Evolutionary conservation across 1,140 invertebrate genomes (phyloP), one percentile per base, ranked within the genome.

Genomic region (Halesus radiatus): DNA sequence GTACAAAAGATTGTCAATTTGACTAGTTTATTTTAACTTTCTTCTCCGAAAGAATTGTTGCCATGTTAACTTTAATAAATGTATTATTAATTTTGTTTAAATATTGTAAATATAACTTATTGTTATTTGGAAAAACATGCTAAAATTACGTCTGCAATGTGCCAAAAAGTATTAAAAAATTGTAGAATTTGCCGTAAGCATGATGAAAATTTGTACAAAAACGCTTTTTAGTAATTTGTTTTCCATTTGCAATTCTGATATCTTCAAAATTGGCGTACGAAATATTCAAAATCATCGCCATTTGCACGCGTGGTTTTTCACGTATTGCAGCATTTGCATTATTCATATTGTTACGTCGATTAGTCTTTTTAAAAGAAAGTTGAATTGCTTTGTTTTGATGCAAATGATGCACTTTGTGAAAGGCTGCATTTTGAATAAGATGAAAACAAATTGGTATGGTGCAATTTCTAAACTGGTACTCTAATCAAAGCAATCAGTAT

Each of bases 401-500:
- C 56, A 23, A 8, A 22, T 20, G 56, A 4, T 60, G 56, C 56
- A 29, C 64, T 26, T n/a, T 3, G 26, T 26, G 32, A 26, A 68
- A 68, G 13, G 15, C 13, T 18, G 64, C 23, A 45, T 29, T 68
- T 45, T 26, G 64, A 32, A 29, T 68, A 32, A 68, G n/a, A 26
- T 26, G 29, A 32, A 68, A 13, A 68, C 50, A 52, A 53, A 73
- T 72, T 72, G 68, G 56, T 20, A 26, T 29, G 26, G 64, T 66
- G 20, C n/a, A 22, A n/a, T 20, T 37, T 37, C n/a, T 8, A 37
- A 68, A 32, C 64, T 68, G 23, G 23, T 68, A 68, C 64, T 37
- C 13, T 8, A 68, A 68, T 37, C 23, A 37, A 72, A 72, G 68
- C 68, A 72, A 72, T 72, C 68, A 72, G 68, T 53, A 53, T 72